A percentile compares a stretch with the other conserved stretches of the same genome.
Evolutionary conservation across 2,113 vertebrate genomes (phyloP).

Genomic region (Trochalopteron elliotii): DNA sequence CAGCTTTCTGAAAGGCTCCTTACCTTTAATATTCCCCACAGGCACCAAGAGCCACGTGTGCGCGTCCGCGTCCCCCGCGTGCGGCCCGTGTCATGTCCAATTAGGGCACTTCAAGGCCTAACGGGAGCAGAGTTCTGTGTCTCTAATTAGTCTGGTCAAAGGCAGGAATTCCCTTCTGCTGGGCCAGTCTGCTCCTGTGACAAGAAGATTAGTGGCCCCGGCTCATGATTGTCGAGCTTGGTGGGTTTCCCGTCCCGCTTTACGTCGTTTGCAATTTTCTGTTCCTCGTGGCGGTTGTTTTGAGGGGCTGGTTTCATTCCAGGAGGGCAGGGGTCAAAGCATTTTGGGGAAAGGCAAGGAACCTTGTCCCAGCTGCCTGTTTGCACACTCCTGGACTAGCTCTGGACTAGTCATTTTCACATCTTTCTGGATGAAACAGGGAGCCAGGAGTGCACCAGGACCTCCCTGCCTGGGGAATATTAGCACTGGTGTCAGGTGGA

Average conservation of each 20-base stretch:
- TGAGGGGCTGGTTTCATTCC: background rate
- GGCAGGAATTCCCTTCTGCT: slow-evolving; percentile 53
- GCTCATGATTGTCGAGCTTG: background rate
- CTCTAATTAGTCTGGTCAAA: slow-evolving; percentile 48
- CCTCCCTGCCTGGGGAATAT: background rate
- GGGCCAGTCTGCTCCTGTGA: slow-evolving; percentile 26
- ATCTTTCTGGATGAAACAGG: background rate
- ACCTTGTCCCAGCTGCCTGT: background rate
- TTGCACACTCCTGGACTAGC: background rate
- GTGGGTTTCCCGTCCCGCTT: background rate
- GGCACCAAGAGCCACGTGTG: background rate
- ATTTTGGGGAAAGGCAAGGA: background rate
- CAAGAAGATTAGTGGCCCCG: slow-evolving; percentile 35
- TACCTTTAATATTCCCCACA: background rate
- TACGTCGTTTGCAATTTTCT: slow-evolving; percentile 28
- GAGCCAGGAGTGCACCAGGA: background rate
- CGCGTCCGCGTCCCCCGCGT: background rate
- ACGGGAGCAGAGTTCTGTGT: slow-evolving; percentile 12
- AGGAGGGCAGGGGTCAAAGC: slow-evolving; percentile 27
- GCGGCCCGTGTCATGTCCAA: slow-evolving; percentile 37
- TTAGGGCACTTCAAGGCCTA: slow-evolving; percentile 46
- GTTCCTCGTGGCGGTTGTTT: background rate
- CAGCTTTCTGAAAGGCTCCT: background rate
- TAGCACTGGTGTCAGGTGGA: accelerated
- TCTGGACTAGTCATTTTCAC: background rate